Base-by-base conservation (phyloP, 2,797 vertebrate species). In the Xiphophorus birchmanni region DNA sequence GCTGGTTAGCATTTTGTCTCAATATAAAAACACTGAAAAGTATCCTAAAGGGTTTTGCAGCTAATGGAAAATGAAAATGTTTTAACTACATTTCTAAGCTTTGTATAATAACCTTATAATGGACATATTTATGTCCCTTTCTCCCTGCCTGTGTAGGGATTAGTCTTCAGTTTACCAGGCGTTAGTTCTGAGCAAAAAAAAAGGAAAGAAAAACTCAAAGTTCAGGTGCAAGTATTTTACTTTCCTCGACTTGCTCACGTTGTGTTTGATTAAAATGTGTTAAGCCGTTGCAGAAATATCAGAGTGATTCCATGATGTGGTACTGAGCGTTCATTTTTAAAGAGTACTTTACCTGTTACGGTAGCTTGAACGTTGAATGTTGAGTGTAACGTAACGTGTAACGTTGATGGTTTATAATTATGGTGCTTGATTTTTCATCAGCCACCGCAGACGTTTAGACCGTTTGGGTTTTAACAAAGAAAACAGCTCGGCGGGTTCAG, bases 341-440 rank as follows among this genome's bases (percentile, higher is more conserved):
- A 12, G 75, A 84, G 29, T 87, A 48, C 17, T 45, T 87, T 84
- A 84, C 89, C 85, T 86, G 79, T 90, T 76, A 73, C 65, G 80
- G 80, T 93, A 89, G 84, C 80, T 90, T 81, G 91, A 91, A 84
- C 89, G 89, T 91, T n/a, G n/a, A n/a, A n/a, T 89, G 89, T 74
- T 82, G 74, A 73, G 82, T 83, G 42, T 84, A n/a, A n/a, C n/a
- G n/a, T n/a, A n/a, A n/a, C n/a, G n/a, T n/a, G n/a, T n/a, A 40
- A 85, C 42, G 67, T 89, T 52, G 65, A 74, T 74, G 74, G 63
- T 60, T 92, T 78, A 69, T 85, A 88, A 88, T 75, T 80, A 84
- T 79, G 79, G 82, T 89, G 82, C 75, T 90, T 82, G 52, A 65
- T 84, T 48, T 26, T 73, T 37, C 50, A 23, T 54, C 58, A 26